phyloP scores from a whole-genome alignment of 2,888 invertebrate genomes.

The Drosophila paucipuncta region DNA sequence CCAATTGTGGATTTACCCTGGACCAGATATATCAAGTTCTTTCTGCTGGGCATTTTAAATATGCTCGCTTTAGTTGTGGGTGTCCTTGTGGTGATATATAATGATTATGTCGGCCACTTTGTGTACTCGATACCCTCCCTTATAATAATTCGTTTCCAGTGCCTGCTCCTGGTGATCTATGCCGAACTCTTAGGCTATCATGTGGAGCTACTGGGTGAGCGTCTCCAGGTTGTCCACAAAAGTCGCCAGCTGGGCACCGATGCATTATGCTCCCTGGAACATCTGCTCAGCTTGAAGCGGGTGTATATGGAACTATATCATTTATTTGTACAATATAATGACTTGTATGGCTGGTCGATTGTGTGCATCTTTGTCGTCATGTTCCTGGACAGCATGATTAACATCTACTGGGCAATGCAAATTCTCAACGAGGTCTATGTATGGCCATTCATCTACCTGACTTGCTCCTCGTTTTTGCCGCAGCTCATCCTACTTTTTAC shows the following conservation, averaged over 20 bases:
- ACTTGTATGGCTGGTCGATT: slow-evolving; percentile 72
- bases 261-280: slow-evolving; percentile 67
- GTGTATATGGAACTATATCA: slow-evolving; percentile 68
- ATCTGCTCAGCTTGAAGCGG: slow-evolving; percentile 65
- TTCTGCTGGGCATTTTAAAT: slow-evolving; percentile 31
- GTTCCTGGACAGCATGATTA: slow-evolving; percentile 70
- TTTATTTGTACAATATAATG: slow-evolving; percentile 59
- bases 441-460: slow-evolving; percentile 49
- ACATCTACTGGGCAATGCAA: slow-evolving; percentile 73
- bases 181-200: slow-evolving; percentile 57
- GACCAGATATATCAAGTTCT: slow-evolving; percentile 42
- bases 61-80: slow-evolving; percentile 12
- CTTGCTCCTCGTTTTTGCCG: slow-evolving; percentile 45
- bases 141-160: slow-evolving; percentile 53
- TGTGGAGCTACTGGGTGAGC: slow-evolving; percentile 52
- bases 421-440: slow-evolving; percentile 53
- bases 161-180: slow-evolving; percentile 53
- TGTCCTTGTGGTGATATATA: slow-evolving; percentile 3
- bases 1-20: slow-evolving; percentile 10
- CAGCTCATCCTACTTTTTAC: slow-evolving; percentile 42
- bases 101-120: slow-evolving; percentile 38
- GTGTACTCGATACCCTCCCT: slow-evolving; percentile 46
- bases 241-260: slow-evolving; percentile 43
- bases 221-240: slow-evolving; percentile 54
- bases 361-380: slow-evolving; percentile 62